Conservation (phyloP, 1,140 invertebrate species). For the Drosophila fuyamai region DNA sequence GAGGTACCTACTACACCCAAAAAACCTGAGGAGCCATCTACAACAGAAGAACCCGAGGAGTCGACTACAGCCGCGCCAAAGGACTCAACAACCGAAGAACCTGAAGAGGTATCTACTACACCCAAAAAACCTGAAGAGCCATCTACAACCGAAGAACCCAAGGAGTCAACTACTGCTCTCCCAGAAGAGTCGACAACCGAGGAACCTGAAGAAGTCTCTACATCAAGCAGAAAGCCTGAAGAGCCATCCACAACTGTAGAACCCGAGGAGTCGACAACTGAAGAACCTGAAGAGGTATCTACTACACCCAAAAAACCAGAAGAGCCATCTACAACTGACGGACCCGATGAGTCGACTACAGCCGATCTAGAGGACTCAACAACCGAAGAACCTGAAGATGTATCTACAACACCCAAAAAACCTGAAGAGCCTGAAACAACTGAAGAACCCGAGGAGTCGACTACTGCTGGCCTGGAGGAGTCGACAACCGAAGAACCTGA, state of each 20-base stretch:
- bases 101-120: neutral
- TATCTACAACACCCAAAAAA: neutral
- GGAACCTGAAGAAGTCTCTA: neutral
- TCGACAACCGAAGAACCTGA: conserved; percentile 6
- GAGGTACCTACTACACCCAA: neutral
- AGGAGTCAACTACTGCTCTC: neutral
- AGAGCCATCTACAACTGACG: conserved; percentile 1
- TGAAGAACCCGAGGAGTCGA: conserved; percentile 4
- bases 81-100: conserved; percentile 6
- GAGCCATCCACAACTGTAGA: neutral
- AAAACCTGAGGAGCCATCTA: neutral
- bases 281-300: neutral
- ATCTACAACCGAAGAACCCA: neutral
- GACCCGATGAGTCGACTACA: neutral
- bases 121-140: neutral
- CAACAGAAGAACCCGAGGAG: neutral
- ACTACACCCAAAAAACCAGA: too few species aligned
- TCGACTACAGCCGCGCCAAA: conserved; percentile 2
- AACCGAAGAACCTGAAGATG: conserved; percentile 2
- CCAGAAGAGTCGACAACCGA: conserved; percentile 1
- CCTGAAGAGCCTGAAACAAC: neutral
- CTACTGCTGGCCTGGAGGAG: conserved; percentile 2
- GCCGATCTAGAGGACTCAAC: conserved; percentile 5
- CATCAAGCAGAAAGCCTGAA: conserved; percentile 1
- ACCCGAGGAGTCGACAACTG: conserved; percentile 3